A percentile compares a stretch with the other conserved stretches of the same genome.
phyloP scores from a whole-genome alignment of 2,888 invertebrate genomes.

The Drosophila pseudotakahashii region DNA sequence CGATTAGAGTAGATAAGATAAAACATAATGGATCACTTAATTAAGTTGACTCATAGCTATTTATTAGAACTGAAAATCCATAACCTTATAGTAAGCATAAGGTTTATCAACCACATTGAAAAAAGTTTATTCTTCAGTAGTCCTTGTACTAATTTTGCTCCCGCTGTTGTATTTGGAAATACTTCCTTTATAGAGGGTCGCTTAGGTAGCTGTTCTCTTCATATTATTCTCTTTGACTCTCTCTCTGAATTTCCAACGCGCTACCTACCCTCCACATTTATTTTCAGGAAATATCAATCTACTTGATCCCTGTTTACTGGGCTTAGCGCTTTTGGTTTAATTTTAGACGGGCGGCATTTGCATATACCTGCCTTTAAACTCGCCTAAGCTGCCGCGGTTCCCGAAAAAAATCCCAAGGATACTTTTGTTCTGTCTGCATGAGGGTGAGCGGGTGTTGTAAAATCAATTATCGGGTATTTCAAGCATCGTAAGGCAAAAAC shows the following conservation, averaged over 20 bases:
- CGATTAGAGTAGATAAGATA: background rate
- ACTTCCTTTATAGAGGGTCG: background rate
- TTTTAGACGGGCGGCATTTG: slow-evolving; percentile 27
- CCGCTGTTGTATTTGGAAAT: background rate
- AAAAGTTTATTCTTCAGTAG: background rate
- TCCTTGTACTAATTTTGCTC: background rate
- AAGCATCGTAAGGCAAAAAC: slow-evolving; percentile 54
- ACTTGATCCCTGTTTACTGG: slow-evolving; percentile 53
- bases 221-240: slow-evolving; percentile 6
- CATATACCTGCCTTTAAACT: slow-evolving; percentile 36
- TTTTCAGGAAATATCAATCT: slow-evolving; percentile 49
- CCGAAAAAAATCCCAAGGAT: slow-evolving; percentile 31
- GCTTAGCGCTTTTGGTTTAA: slow-evolving; percentile 37
- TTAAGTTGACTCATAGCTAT: background rate
- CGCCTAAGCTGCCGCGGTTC: slow-evolving; percentile 29
- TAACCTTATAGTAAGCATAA: background rate
- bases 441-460: slow-evolving; percentile 35
- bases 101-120: background rate
- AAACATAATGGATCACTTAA: background rate
- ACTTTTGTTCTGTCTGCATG: slow-evolving; percentile 23
- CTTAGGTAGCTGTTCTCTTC: slow-evolving; percentile 5
- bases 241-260: background rate
- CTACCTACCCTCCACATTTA: slow-evolving; percentile 44
- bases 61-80: too few relatives aligned
- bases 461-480: slow-evolving; percentile 68